These are phyloP conservation scores for Parotocinclus haroldoi DNA, from an alignment of 2,797 vertebrate genomes.

Conservation along the genomic window DNA sequence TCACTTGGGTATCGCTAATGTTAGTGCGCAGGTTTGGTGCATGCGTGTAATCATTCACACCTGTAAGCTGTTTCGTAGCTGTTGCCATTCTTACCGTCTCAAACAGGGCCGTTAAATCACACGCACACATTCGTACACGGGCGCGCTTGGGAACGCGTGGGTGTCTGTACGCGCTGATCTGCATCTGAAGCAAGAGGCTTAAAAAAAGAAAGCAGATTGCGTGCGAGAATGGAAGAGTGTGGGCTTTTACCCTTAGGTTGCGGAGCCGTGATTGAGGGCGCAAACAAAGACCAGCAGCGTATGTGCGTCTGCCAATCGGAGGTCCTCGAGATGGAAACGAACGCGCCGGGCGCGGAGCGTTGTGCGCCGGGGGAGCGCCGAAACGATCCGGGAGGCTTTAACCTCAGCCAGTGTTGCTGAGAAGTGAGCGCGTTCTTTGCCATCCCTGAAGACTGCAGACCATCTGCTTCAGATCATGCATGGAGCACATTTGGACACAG, in stretches of 20 bases:
- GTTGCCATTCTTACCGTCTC: too few relatives aligned
- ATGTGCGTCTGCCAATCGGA: conserved; percentile 19
- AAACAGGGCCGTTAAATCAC: too few relatives aligned
- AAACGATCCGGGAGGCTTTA: conserved; percentile 8
- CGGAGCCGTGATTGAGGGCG: not conserved
- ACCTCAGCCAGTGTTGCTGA: conserved; percentile 12
- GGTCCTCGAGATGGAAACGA: conserved; percentile 15
- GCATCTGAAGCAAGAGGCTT: not conserved
- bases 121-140: not conserved
- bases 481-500: conserved; percentile 28
- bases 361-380: conserved; percentile 1
- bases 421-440: conserved; percentile 19
- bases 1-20: too few relatives aligned
- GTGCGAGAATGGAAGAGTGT: not conserved
- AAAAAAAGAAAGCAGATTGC: conserved; percentile 20
- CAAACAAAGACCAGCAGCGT: conserved; percentile 2
- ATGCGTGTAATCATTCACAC: too few relatives aligned
- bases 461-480: conserved; percentile 50
- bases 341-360: not conserved
- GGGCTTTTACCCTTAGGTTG: not conserved
- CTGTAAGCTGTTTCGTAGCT: too few relatives aligned
- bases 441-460: conserved; percentile 37
- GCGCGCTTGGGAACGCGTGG: conserved; percentile 3
- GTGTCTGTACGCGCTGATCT: not conserved
- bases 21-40: too few relatives aligned